A percentile compares a stretch with the other conserved stretches of the same genome.
Conservation (phyloP, 92 coral and sea anemone species). For the Desmophyllum pertusum region DNA sequence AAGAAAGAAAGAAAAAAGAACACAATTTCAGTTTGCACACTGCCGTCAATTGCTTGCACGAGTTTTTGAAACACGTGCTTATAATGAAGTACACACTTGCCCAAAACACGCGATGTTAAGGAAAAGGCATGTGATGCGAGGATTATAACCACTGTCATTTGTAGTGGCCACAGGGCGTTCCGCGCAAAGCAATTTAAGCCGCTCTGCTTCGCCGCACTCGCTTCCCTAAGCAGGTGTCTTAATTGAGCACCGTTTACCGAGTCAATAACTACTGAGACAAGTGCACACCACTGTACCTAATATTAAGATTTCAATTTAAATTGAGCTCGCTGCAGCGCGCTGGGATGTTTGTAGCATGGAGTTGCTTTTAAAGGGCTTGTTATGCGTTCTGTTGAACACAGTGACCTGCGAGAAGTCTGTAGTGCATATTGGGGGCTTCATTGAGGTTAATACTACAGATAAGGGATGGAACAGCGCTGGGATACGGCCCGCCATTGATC, state of each 20-base stretch:
- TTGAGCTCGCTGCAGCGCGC: not conserved
- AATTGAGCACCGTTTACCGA: not conserved
- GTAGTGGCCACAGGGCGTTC: not conserved
- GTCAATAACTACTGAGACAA: not conserved
- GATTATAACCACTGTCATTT: not conserved
- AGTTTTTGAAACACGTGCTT: not conserved
- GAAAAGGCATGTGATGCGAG: not conserved
- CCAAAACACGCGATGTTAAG: not conserved
- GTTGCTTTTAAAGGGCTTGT: not conserved
- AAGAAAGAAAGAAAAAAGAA: not conserved
- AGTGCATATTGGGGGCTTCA: slow-evolving; percentile 61
- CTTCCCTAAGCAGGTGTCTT: not conserved
- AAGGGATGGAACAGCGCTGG: slow-evolving; percentile 71
- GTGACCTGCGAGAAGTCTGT: slow-evolving; percentile 35
- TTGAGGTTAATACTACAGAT: slow-evolving; percentile 50
- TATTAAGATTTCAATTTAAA: not conserved
- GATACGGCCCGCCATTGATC: slow-evolving; percentile 56
- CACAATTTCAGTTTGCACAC: not conserved
- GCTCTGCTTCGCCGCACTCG: not conserved
- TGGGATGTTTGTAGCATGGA: not conserved
- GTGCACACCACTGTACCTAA: not conserved
- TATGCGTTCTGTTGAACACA: not conserved
- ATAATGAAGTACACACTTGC: not conserved
- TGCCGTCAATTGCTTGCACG: not conserved
- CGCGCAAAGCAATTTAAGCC: not conserved